Conservation (phyloP, 1,140 invertebrate genomes). For the Varroa destructor region DNA sequence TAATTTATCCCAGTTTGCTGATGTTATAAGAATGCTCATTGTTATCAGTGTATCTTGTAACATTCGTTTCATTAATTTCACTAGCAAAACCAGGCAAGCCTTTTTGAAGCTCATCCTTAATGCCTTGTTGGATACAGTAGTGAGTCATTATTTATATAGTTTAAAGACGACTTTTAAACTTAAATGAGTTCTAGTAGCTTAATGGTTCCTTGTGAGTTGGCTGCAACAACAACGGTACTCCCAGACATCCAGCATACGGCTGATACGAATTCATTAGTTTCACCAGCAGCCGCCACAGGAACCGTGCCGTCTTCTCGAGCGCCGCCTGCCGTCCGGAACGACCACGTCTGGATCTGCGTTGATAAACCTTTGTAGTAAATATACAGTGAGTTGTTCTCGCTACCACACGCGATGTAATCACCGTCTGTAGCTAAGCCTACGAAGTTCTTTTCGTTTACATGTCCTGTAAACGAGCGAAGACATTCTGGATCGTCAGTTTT, state of each 20-base stretch:
- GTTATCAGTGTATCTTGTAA: too few species aligned
- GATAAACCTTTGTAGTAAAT: conserved; percentile 83
- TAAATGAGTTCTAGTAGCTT: conserved; percentile 59
- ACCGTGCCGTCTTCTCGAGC: conserved; percentile 44
- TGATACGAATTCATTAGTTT: conserved; percentile 83
- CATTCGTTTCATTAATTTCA: too few species aligned
- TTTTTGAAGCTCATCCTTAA: too few species aligned
- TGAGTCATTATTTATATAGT: too few species aligned
- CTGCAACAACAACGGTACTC: conserved; percentile 76
- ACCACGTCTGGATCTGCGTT: conserved; percentile 70
- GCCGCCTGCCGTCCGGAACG: conserved; percentile 70
- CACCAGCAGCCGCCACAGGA: conserved; percentile 45
- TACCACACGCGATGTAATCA: conserved; percentile 85
- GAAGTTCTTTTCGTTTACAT: conserved; percentile 93
- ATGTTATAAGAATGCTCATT: too few species aligned
- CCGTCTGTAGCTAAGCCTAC: conserved; percentile 89
- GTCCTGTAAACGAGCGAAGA: conserved; percentile 74
- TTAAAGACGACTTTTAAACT: neutral
- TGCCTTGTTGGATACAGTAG: too few species aligned
- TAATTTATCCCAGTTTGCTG: too few species aligned
- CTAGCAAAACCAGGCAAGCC: too few species aligned
- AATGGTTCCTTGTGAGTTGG: conserved; percentile 86
- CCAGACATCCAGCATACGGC: conserved; percentile 83
- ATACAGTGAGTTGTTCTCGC: conserved; percentile 86
- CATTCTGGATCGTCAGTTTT: conserved; percentile 65